Evolutionary conservation across 2,113 vertebrate species (phyloP), one percentile per base, ranked within the genome.

Genomic region (Dryoscopus gambensis): DNA sequence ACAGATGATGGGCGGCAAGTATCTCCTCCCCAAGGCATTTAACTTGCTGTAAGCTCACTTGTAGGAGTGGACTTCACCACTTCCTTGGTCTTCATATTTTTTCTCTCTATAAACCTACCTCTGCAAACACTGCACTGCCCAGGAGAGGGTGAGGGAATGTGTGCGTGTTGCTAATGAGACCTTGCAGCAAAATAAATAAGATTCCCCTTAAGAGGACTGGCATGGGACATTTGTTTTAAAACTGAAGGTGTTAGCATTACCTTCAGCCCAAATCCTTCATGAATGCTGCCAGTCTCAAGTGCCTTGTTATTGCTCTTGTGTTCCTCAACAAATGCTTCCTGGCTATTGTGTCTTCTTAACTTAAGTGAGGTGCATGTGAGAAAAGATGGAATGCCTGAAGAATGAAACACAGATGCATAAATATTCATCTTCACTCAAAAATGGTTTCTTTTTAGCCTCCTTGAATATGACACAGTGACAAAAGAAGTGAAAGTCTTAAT

Each of bases 1-100:
- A 99, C 98, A 1, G 98, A 98, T 37, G 99, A 99, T 79, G 99
- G 99, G 44, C 98, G 99, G 99, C 98, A 98, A 96, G 98, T 98
- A 75, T 90, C 63, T 46, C 17, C 40, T 73, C 44, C 44, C 17
- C 9, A 17, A 9, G 28, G 47, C 42, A 25, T 50, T 70, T 56
- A 24, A 35, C 35, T 50, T 79, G 7, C 2, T 69, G 11, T 67
- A 31, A 86, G 27, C 46, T 90, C 50, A 56, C 30, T 14, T 65
- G 25, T 47, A 56, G 44, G 85, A 80, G 14, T 44, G 31, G 22
- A 11, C 46, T 73, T 65, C 16, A 35, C 35, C 8, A 7, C 31
- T 70, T 87, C 20, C 39, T 79, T 62, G 25, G 20, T 82, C 25
- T 50, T 69, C 13, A 60, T 9, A 3, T 33, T 57, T 60, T 65